Evolutionary conservation across 1,140 invertebrate genomes (phyloP).

Genomic region (Drosophila parvula): DNA sequence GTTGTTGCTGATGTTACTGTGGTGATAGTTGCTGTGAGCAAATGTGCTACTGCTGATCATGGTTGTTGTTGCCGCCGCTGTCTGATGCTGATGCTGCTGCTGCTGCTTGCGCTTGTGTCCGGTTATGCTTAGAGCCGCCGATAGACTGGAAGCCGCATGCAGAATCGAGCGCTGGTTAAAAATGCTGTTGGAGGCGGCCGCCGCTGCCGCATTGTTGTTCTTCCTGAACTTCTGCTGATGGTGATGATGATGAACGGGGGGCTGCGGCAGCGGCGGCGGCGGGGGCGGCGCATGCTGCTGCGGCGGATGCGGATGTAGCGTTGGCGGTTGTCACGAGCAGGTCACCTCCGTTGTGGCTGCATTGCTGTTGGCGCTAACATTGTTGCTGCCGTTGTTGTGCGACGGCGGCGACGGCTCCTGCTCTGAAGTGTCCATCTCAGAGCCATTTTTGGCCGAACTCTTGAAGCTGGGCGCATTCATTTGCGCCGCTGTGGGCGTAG

Average conservation of each 20-base stretch:
- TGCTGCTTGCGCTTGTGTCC: slow-evolving; percentile 69
- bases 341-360: slow-evolving; percentile 72
- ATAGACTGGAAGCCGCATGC: slow-evolving; percentile 67
- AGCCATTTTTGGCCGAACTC: slow-evolving; percentile 57
- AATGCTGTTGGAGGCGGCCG: slow-evolving; percentile 82
- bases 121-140: slow-evolving; percentile 76
- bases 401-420: slow-evolving; percentile 14
- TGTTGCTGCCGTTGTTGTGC: slow-evolving; percentile 45
- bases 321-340: slow-evolving; percentile 83
- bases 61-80: slow-evolving; percentile 41
- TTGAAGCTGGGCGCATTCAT: slow-evolving; percentile 72
- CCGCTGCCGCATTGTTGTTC: slow-evolving; percentile 82
- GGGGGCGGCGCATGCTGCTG: slow-evolving; percentile 52
- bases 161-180: slow-evolving; percentile 77
- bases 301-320: slow-evolving; percentile 45
- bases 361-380: slow-evolving; percentile 61
- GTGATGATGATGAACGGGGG: slow-evolving; percentile 53
- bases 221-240: slow-evolving; percentile 81
- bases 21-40: slow-evolving; percentile 34
- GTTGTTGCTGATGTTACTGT: slow-evolving; percentile 24
- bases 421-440: slow-evolving; percentile 52
- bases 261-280: slow-evolving; percentile 21
- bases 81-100: slow-evolving; percentile 23
- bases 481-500: slow-evolving; percentile 74
- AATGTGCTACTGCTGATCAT: slow-evolving; percentile 37